Evolutionary conservation across 2,113 vertebrate species (phyloP).

Genomic region (Stegostoma tigrinum): DNA sequence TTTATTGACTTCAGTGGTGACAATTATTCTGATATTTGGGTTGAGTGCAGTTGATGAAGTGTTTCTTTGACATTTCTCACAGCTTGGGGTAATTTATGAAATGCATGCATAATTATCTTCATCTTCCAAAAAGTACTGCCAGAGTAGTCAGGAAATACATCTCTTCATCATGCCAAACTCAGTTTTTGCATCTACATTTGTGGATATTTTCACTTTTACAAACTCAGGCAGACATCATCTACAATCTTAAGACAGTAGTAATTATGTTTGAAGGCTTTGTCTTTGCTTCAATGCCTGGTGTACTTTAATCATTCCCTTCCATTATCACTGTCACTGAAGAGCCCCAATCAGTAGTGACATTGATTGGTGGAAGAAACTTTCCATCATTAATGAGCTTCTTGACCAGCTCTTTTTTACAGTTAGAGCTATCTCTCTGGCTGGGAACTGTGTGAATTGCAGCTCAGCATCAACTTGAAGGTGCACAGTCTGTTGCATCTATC

Average conservation of each 20-base stretch:
- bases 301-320: slow-evolving; percentile 28
- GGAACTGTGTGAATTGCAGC: neutral
- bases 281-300: neutral
- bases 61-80: neutral
- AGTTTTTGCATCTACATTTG: neutral
- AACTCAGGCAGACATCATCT: slow-evolving; percentile 19
- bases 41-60: neutral
- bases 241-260: slow-evolving; percentile 6
- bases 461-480: neutral
- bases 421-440: neutral
- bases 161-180: neutral
- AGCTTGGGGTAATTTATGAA: neutral
- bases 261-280: slow-evolving; percentile 30
- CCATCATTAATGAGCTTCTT: slow-evolving; percentile 16
- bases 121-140: neutral
- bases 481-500: neutral
- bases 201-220: neutral
- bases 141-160: neutral
- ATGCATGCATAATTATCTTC: neutral
- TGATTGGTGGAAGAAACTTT: slow-evolving; percentile 1
- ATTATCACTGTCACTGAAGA: slow-evolving; percentile 13
- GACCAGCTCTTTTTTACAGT: neutral
- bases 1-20: neutral
- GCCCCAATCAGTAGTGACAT: slow-evolving; percentile 1
- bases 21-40: neutral